Evolutionary conservation across 2,113 vertebrate genomes (phyloP).

Genomic region (Etheostoma spectabile): DNA sequence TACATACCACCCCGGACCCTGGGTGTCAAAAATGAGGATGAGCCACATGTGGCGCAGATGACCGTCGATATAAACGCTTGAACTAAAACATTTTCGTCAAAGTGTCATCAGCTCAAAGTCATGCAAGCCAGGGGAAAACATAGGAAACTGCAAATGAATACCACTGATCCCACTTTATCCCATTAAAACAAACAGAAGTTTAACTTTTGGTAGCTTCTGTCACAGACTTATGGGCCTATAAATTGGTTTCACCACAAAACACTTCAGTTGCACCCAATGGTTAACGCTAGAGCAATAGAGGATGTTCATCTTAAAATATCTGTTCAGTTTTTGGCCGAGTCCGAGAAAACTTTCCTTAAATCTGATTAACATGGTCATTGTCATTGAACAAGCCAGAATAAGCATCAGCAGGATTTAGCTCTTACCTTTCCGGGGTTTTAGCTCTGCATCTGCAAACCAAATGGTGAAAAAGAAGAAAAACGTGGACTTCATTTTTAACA

Average conservation of each 20-base stretch:
- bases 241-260: neutral
- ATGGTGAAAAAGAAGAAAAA: conserved; percentile 72
- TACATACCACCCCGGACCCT: conserved; percentile 88
- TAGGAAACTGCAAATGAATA: neutral
- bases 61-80: neutral
- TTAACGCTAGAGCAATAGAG: neutral
- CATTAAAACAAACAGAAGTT: neutral
- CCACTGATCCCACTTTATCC: neutral
- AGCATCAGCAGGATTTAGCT: conserved; percentile 32
- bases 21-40: conserved; percentile 51
- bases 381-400: conserved; percentile 24
- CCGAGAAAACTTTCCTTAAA: neutral
- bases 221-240: neutral
- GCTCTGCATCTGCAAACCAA: conserved; percentile 74
- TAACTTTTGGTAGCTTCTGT: conserved; percentile 14
- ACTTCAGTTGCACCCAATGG: neutral
- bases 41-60: conserved; percentile 25
- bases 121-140: conserved; percentile 1
- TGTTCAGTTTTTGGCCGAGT: neutral
- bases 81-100: neutral
- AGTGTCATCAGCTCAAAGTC: neutral
- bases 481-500: conserved; percentile 75
- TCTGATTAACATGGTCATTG: conserved; percentile 1
- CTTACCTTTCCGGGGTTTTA: conserved; percentile 81
- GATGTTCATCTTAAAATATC: neutral